A percentile compares a stretch with the other conserved stretches of the same genome.
phyloP scores from a whole-genome alignment of 1,140 invertebrate species.

The Onthophagus taurus region DNA sequence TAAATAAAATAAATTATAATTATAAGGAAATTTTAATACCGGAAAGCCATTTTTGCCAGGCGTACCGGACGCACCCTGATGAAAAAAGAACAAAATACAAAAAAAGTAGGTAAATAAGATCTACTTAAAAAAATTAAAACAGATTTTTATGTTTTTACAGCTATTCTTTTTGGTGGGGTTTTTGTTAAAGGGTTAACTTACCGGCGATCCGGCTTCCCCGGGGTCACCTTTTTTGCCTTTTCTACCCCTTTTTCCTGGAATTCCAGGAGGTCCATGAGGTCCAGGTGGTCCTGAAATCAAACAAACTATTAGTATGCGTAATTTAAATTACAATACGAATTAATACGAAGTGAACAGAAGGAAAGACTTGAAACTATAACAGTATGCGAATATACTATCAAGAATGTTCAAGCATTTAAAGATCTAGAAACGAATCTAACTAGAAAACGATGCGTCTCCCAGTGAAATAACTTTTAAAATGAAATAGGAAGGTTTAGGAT shows the following conservation, averaged over 20 bases:
- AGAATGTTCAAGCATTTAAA: too few relatives aligned
- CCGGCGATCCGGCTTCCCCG: constrained; percentile 66
- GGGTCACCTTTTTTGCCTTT: constrained; percentile 81
- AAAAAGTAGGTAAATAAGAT: constrained; percentile 25
- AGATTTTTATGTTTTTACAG: too few relatives aligned
- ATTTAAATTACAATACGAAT: not conserved
- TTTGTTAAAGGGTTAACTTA: constrained; percentile 40
- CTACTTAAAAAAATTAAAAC: constrained; percentile 17
- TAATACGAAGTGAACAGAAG: not conserved
- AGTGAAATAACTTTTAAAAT: too few relatives aligned
- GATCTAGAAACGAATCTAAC: too few relatives aligned
- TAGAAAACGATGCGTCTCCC: too few relatives aligned
- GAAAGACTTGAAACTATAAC: too few relatives aligned
- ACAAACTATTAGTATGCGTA: not conserved
- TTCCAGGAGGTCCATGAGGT: constrained; percentile 56
- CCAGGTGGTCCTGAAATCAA: constrained; percentile 46
- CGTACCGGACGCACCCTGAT: constrained; percentile 66
- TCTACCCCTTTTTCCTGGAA: constrained; percentile 74
- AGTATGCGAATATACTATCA: too few relatives aligned
- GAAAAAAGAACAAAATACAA: constrained; percentile 34
- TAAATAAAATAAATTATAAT: too few relatives aligned
- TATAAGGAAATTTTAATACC: too few relatives aligned
- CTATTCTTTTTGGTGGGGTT: constrained; percentile 2
- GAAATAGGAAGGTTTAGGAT: too few relatives aligned
- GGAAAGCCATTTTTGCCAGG: constrained; percentile 82